These are phyloP conservation scores for Palythoa grandis DNA, from an alignment of 92 coral and sea anemone genomes.

Conservation along the genomic window DNA sequence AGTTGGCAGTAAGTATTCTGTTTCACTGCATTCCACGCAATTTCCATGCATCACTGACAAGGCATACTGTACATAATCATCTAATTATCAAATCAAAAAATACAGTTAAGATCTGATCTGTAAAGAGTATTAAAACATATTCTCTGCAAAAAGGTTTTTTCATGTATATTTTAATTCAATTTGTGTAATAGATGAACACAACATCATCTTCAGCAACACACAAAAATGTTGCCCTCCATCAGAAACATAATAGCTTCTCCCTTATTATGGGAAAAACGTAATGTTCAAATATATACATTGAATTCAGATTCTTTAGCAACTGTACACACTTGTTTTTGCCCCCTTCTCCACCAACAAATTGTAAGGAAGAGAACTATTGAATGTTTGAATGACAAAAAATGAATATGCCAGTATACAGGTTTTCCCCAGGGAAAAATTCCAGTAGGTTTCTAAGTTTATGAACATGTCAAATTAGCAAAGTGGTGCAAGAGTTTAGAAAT, in stretches of 20 bases:
- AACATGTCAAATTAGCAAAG: background rate
- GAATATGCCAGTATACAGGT: background rate
- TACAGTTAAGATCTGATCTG: background rate
- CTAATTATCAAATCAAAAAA: background rate
- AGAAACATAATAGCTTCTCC: background rate
- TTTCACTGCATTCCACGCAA: background rate
- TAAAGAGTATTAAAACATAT: constrained; percentile 11
- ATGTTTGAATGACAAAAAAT: background rate
- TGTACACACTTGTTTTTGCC: background rate
- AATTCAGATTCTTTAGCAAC: background rate
- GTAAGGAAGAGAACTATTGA: background rate
- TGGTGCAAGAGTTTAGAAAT: background rate
- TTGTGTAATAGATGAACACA: background rate
- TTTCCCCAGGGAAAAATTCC: background rate
- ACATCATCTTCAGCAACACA: constrained; percentile 5
- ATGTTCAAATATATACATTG: background rate
- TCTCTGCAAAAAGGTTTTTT: background rate
- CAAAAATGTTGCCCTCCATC: constrained; percentile 5
- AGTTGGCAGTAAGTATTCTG: background rate
- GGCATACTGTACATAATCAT: too few species aligned
- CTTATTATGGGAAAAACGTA: background rate
- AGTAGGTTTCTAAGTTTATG: background rate
- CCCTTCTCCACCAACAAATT: background rate
- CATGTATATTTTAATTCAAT: background rate
- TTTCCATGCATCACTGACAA: constrained; percentile 6